Percentiles rank a stretch among this genome's conserved stretches.
phyloP scores from a whole-genome alignment of 2,888 invertebrate species.

The Drosophila kuntzei region DNA sequence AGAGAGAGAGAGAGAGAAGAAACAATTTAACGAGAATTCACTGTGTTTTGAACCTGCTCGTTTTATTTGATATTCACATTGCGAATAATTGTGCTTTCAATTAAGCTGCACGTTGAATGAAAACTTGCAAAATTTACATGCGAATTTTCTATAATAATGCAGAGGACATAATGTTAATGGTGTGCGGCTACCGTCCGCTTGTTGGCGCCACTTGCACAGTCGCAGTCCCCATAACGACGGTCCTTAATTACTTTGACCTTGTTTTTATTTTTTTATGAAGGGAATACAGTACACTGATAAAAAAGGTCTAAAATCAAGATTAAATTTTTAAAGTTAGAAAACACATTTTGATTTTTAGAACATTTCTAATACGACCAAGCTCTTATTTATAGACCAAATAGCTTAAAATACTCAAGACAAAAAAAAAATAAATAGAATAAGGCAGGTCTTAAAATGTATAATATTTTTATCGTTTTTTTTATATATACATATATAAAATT shows the following conservation, averaged over 20 bases:
- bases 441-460: too few relatives aligned
- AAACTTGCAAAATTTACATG: conserved; percentile 46
- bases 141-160: conserved; percentile 27
- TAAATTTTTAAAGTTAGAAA: too few relatives aligned
- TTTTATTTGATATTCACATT: conserved; percentile 30
- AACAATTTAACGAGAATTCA: conserved; percentile 6
- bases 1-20: not conserved
- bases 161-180: conserved; percentile 14
- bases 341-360: too few relatives aligned
- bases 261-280: conserved; percentile 6
- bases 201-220: conserved; percentile 43
- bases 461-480: too few relatives aligned
- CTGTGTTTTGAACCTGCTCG: not conserved
- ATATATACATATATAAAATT: too few relatives aligned
- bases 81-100: conserved; percentile 35
- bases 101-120: conserved; percentile 25
- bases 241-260: conserved; percentile 54
- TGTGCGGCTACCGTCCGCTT: conserved; percentile 4
- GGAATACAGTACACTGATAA: too few relatives aligned
- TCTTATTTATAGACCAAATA: too few relatives aligned
- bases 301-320: too few relatives aligned
- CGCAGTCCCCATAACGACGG: conserved; percentile 15
- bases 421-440: too few relatives aligned
- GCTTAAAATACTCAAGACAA: too few relatives aligned
- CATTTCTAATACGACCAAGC: too few relatives aligned